Evolutionary conservation across 2,113 vertebrate species (phyloP), one percentile per base, ranked within the genome.

Genomic region (Melospiza georgiana): DNA sequence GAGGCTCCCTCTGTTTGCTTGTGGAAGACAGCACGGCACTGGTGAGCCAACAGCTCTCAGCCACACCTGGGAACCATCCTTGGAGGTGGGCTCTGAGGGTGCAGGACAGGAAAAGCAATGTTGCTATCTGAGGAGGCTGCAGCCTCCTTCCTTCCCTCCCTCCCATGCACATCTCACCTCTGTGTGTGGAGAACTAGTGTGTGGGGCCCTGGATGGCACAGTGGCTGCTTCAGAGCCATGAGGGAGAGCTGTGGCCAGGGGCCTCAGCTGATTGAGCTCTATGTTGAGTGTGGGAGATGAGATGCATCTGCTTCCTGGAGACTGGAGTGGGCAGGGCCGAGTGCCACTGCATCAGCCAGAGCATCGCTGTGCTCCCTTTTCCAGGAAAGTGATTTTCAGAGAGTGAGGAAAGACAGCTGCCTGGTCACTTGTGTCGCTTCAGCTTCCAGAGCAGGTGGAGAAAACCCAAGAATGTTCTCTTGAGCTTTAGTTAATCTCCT

Each of bases 401-500:
- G 58, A 86, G 27, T 0, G 4, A 80, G 59, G 48, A 63, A 86
- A 55, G 61, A 55, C 33, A 77, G 65, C 39, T 94, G 59, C 49
- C n/a, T 37, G 37, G 41, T 84, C 23, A 23, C 41, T 93, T 81
- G 37, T 49, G 25, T 23, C 2, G 4, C 27, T 88, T 90, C 20
- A 74, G 63, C 55, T 87, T 95, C 71, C 63, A 93, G 63, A 84
- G 72, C 57, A 78, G 52, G 52, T 94, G 85, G 49, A 90, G 44
- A 79, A 49, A 46, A 90, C 44, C 17, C 52, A 90, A 94, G 76
- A 62, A 82, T 7, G 20, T 58, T 48, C 79, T 92, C 52, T 51
- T 2, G 5, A 93, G 61, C 59, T 96, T 94, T 80, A 67, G 65
- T 86, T 94, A 57, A 84, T 92, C 73, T 93, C 41, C 57, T 85